Base-by-base conservation (phyloP, 2,888 invertebrate genomes). In the Acrobasis consociella region DNA sequence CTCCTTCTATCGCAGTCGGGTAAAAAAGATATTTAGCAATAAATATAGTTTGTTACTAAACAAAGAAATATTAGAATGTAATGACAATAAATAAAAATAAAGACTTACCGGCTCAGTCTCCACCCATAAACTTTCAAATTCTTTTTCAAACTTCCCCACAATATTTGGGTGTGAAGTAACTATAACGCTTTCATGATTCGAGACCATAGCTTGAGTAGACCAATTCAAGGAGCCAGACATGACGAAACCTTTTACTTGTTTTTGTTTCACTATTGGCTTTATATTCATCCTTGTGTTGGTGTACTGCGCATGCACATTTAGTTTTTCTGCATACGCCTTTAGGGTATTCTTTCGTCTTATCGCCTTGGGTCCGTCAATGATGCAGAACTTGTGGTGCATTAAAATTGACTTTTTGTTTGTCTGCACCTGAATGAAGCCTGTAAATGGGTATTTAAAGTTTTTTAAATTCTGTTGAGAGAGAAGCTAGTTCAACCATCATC, bases 301-400 rank as follows among this genome's bases (percentile, higher is more conserved):
- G 65, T 76, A 81, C 64, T 83, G 81, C 58, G 83, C 86, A 70
- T 91, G 85, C 22, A 88, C 77, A 62, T 91, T 91, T 58, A 91
- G 69, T 71, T 88, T 89, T 73, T 92, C 92, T 39, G 91, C 91
- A 50, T 90, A 77, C 49, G 81, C 69, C 77, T 85, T 91, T 59
- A 92, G 69, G 61, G 81, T 70, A 65, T 74, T 82, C 73, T 91
- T 92, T 59, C 91, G 75, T 72, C 80, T 87, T 65, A 90, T 79
- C 60, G 92, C 91, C 75, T 82, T 86, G 52, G 91, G 89, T 65
- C 91, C 91, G 78, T 97, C 96, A 67, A 96, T 86, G 55, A 96
- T 83, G 65, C 94, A 94, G 87, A 96, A 96, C 81, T 97, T 97
- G 81, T 97, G 96, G 78, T 97, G 97, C 96, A 97, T 96, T 68